Base-by-base conservation (phyloP, 2,888 invertebrate genomes). In the Hypomecis punctinalis region DNA sequence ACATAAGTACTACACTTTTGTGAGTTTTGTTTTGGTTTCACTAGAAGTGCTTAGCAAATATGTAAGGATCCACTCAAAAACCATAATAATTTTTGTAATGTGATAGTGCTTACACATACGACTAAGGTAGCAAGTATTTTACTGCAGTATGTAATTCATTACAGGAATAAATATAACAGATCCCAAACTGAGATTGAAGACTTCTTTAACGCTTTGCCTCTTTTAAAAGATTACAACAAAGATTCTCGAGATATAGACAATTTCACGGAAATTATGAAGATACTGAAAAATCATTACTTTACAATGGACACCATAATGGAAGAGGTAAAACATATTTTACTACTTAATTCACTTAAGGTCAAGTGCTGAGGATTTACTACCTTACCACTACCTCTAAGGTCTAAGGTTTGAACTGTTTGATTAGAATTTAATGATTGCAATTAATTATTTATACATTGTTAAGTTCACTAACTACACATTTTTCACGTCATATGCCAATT, bases 241-340 rank as follows among this genome's bases (percentile, higher is more conserved):
- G 49, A 61, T 0, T 77, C 71, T 5, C 62, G 61, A 5, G 40
- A 71, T 0, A 52, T 79, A 0, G 65, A 68, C 1, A 73, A 81
- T 23, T 88, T 84, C 51, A 72, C 77, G 0, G 72, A 78, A 11
- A 83, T 90, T 1, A 79, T 89, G 78, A 45, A 66, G 0, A 84
- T 90, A 42, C 65, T 93, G 37, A 86, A 86, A 64, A 66, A 71
- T 3, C 88, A 91, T 73, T 90, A 83, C 56, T 91, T 86, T 53
- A 84, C 84, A 0, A 71, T 90, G 48, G 90, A 91, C 11, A 84
- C 81, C n/a, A 82, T 93, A 4, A 89, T 92, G 89, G 87, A 89
- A 71, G 91, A 91, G 82, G 92, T 91, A 77, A 68, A 1, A 13
- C 5, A 35, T n/a, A 40, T 48, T 39, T 57, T 40, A n/a, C 4